Evolutionary conservation across 2,888 invertebrate genomes (phyloP), one percentile per base, ranked within the genome.

Genomic region (Agrotis exclamationis): DNA sequence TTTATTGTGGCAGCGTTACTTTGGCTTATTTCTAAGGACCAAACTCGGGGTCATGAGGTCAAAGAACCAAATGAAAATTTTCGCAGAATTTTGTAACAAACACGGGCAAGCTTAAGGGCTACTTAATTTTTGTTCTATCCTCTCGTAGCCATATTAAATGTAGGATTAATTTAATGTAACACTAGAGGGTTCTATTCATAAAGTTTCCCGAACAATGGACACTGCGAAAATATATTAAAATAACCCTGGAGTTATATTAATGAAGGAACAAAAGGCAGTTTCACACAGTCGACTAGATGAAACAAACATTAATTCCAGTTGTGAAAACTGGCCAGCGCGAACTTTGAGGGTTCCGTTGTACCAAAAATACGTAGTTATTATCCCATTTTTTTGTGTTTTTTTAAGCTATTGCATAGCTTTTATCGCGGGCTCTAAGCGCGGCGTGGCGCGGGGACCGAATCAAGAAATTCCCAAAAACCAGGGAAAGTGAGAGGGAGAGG

Each of bases 111-210:
- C 22, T 74, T 4, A 28, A 3, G 13, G 28, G 47, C 50, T 39
- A 22, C 33, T 51, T 44, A 18, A 76, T 66, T 74, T 64, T 66
- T n/a, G 62, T n/a, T 75, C 33, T 33, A 62, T 14, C 20, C 58
- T 18, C 45, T 60, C 13, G 73, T 39, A 64, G 24, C 66, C 48
- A 53, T 57, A 76, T 24, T 53, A 60, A 79, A 74, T 57, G 44
- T 57, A 11, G 39, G 39, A 74, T 80, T 80, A 74, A 80, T 67
- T 66, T 63, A 63, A 76, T 75, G 58, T 76, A 75, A 80, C 57
- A 79, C 60, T 76, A 66, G 53, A 62, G 60, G 63, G 53, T 54
- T 24, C 62, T 60, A 76, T 76, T 80, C 76, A 75, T 58, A 75
- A 48, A 54, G 14, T 62, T 39, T 22, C 39, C 58, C 33, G 18